Evolutionary conservation across 2,888 invertebrate species (phyloP).

Genomic region (Eupithecia inturbata): DNA sequence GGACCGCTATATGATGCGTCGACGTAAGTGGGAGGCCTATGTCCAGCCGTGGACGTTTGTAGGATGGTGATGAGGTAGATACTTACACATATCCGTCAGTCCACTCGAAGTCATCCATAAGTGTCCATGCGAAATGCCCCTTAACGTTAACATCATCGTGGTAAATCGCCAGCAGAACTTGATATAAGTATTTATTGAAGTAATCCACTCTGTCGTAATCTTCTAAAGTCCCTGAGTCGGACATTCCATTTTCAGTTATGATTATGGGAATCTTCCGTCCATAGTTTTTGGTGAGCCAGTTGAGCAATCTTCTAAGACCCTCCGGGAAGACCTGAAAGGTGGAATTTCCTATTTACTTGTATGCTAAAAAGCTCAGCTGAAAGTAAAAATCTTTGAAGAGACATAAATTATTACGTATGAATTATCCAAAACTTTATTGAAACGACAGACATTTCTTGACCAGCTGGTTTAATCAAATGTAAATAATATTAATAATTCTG

Average conservation of each 20-base stretch:
- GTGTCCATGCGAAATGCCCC: slow-evolving; percentile 85
- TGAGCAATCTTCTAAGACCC: slow-evolving; percentile 85
- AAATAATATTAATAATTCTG: no score
- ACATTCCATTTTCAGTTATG: slow-evolving; percentile 85
- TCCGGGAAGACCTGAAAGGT: slow-evolving; percentile 83
- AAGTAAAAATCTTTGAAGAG: neutral
- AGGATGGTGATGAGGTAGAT: neutral
- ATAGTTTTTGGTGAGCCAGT: slow-evolving; percentile 86
- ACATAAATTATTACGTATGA: no score
- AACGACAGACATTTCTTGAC: no score
- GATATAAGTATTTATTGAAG: slow-evolving; percentile 76
- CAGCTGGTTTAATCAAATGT: no score
- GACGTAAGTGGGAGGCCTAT: neutral
- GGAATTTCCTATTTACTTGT: slow-evolving; percentile 36
- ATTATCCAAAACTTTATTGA: no score
- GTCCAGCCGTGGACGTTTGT: neutral
- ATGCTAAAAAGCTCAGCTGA: slow-evolving; percentile 21
- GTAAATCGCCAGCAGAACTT: slow-evolving; percentile 68
- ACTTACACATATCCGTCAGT: slow-evolving; percentile 70
- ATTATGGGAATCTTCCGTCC: slow-evolving; percentile 82
- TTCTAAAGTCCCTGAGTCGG: slow-evolving; percentile 73
- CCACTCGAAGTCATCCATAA: slow-evolving; percentile 87
- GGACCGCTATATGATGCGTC: no score
- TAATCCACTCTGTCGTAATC: slow-evolving; percentile 80
- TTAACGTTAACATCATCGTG: slow-evolving; percentile 73